Evolutionary conservation across 2,888 invertebrate species (phyloP), one percentile per base, ranked within the genome.

Genomic region (Amphipyra berbera): DNA sequence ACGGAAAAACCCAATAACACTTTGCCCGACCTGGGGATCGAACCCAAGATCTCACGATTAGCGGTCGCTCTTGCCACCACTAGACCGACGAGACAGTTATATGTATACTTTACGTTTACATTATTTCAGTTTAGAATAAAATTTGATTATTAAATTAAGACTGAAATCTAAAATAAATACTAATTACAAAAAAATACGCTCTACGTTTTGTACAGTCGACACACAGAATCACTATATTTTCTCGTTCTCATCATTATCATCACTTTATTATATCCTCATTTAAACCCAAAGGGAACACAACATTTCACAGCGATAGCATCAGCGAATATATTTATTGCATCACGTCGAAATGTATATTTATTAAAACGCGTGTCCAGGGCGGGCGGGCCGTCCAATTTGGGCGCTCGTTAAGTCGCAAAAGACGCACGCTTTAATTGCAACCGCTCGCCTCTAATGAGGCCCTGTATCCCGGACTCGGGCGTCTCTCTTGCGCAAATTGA

Each of bases 391-490:
- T 90, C 91, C 93, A 93, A 94, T 94, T 95, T 92, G 88, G 90
- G 79, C 83, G 90, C 92, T 94, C 93, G 93, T 95, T 95, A 94
- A 88, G 84, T 90, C 89, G 91, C 90, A 93, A 93, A 93, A 94
- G 93, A 94, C 93, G 92, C 89, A 84, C 89, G 87, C 85, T 92
- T 93, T 94, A 94, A 94, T 94, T 94, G 94, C 93, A 88, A 90
- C 92, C 91, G 91, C 90, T 86, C 89, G 89, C 88, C 90, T 87
- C 92, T 94, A 94, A 94, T 93, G 94, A 94, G 93, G 88, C 89
- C 83, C 88, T 87, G 90, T 88, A 90, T 88, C 89, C 87, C 86
- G 81, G 85, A 83, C 85, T 84, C 83, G 82, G 82, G 84, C 85
- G 86, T 82, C 87, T 87, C 89, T 90, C 87, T 73, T 84, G 86